Evolutionary conservation across 1,140 invertebrate genomes (phyloP), one percentile per base, ranked within the genome.

Genomic region (Brachionus calyciflorus): DNA sequence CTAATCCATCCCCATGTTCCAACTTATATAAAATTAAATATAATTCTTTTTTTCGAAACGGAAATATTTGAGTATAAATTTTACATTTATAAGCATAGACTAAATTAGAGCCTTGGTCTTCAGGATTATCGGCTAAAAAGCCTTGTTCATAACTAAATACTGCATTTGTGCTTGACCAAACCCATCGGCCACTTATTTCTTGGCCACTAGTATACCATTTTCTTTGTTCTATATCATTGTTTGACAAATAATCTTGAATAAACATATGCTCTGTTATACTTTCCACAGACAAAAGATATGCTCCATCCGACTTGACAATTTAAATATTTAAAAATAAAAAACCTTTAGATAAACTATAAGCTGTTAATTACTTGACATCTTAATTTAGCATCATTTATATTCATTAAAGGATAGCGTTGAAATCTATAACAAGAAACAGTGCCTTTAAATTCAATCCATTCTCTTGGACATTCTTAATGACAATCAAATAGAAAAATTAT

Each of bases 1-100:
- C 69, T 73, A 26, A 73, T 46, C 78, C 78, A 79, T 26, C 78
- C 77, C 78, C 78, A 79, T 24, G 49, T 40, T 40, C 55, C 40
- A 21, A 57, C 68, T 77, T 33, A 69, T 1, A 37, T 40, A 17
- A 40, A 19, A 37, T 37, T 24, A 2, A 17, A 24, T 21, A 40
- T 24, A 14, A 12, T 49, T 49, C 9, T 2, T 33, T 17, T 21
- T 44, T 49, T 19, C 12, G 21, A 76, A 5, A 14, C 17, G 26
- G 24, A 17, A 37, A 37, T 37, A 5, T 37, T 5, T 9, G 33
- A 37, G 33, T 37, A 19, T 33, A 9, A 33, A 33, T 40, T 4
- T 26, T 76, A 76, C 73, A 55, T 76, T 30, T 30, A 60, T 76
- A 76, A 14, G 73, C 49, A 30, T 76, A 76, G n/a, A 57, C 73